Evolutionary conservation across 2,113 vertebrate genomes (phyloP).

Genomic region (Neotragus moschatus): DNA sequence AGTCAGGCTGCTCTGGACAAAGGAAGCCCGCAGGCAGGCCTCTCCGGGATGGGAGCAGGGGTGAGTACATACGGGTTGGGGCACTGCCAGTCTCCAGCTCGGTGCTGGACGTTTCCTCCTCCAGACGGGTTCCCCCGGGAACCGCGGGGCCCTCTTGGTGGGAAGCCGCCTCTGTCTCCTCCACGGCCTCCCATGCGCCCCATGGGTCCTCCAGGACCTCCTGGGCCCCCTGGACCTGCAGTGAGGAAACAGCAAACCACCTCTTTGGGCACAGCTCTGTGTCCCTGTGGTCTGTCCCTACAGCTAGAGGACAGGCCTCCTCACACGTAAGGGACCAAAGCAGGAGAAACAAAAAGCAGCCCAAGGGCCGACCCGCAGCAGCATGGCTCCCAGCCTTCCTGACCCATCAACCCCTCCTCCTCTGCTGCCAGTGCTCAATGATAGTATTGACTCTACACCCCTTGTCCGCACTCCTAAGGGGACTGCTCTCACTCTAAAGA

Average conservation of each 20-base stretch:
- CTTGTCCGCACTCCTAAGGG: background rate
- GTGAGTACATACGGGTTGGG: constrained; percentile 91
- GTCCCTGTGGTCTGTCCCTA: background rate
- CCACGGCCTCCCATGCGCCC: constrained; percentile 92
- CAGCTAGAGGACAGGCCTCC: background rate
- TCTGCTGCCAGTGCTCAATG: background rate
- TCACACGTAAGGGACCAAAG: background rate
- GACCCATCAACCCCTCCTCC: background rate
- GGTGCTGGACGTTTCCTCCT: constrained; percentile 94
- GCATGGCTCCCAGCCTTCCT: background rate
- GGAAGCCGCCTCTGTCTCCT: constrained; percentile 88
- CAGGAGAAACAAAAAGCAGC: background rate
- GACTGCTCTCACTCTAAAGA: background rate
- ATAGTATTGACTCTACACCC: accelerated
- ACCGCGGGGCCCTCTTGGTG: constrained; percentile 89
- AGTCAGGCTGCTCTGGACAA: background rate
- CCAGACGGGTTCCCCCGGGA: constrained; percentile 89
- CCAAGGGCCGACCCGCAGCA: background rate
- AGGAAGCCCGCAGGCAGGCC: background rate
- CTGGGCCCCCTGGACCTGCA: constrained; percentile 78
- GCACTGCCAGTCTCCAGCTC: constrained; percentile 98
- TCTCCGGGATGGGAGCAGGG: background rate
- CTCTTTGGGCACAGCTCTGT: background rate
- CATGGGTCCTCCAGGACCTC: constrained; percentile 88
- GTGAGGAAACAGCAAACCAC: background rate